Conservation (phyloP, 2,888 invertebrate species). For the Drosophila histrio region DNA sequence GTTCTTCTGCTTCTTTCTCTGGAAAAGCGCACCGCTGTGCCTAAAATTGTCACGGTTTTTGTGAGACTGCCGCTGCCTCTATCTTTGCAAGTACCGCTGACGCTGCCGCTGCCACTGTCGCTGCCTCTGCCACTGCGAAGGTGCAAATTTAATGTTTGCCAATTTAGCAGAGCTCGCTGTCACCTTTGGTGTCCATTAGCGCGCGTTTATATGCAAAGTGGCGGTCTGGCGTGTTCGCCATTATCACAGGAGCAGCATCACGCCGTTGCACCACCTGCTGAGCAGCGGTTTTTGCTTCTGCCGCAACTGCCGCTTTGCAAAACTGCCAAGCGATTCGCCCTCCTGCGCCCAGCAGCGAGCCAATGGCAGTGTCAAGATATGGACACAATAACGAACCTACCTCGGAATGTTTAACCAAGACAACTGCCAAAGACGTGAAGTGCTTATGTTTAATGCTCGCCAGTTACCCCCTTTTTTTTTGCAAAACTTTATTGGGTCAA, state of each 20-base stretch:
- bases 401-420: constrained; percentile 16
- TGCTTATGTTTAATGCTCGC: constrained; percentile 44
- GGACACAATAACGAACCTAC: constrained; percentile 59
- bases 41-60: constrained; percentile 76
- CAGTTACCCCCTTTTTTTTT: constrained; percentile 11
- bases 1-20: constrained; percentile 48
- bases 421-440: constrained; percentile 30
- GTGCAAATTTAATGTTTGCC: constrained; percentile 81
- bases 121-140: constrained; percentile 56
- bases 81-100: neutral
- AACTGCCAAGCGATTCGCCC: constrained; percentile 40
- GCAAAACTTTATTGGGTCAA: constrained; percentile 44
- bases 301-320: constrained; percentile 25
- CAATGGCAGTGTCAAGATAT: constrained; percentile 54
- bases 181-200: constrained; percentile 81
- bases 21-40: constrained; percentile 78
- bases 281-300: constrained; percentile 35
- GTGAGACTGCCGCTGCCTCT: neutral
- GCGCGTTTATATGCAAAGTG: constrained; percentile 81
- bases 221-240: constrained; percentile 65
- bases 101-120: neutral
- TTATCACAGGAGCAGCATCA: constrained; percentile 78
- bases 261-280: constrained; percentile 75
- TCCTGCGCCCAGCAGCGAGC: constrained; percentile 45
- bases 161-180: constrained; percentile 80